Conservation (phyloP, 2,888 invertebrate species). For the Tenthredo notha region DNA sequence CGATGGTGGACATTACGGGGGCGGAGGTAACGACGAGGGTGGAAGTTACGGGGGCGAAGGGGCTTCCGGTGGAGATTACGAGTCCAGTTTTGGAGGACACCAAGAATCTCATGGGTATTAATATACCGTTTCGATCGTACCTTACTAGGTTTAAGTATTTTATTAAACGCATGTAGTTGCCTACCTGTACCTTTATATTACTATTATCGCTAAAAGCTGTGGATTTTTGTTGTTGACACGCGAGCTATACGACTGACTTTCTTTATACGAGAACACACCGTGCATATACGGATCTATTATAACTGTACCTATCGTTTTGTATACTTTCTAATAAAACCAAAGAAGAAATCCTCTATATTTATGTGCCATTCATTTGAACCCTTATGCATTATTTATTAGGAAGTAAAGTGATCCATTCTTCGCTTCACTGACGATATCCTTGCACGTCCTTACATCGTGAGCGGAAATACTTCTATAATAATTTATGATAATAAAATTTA, state of each 20-base stretch:
- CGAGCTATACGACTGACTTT: constrained; percentile 10
- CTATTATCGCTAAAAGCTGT: neutral
- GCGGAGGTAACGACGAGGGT: constrained; percentile 51
- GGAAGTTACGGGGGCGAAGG: constrained; percentile 58
- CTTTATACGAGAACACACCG: neutral
- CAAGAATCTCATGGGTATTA: constrained; percentile 52
- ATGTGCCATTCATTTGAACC: neutral
- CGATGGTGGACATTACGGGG: constrained; percentile 51
- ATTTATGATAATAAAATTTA: constrained; percentile 48
- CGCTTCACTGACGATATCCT: neutral
- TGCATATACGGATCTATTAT: constrained; percentile 18
- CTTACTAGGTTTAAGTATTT: constrained; percentile 27
- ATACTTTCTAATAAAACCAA: constrained; percentile 74
- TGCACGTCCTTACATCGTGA: neutral
- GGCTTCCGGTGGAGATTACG: constrained; percentile 57
- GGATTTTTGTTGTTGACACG: constrained; percentile 10
- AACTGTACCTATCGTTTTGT: constrained; percentile 19
- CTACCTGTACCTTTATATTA: constrained; percentile 13
- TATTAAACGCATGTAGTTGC: neutral
- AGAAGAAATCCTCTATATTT: constrained; percentile 63
- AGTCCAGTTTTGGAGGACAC: constrained; percentile 62
- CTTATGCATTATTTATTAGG: neutral
- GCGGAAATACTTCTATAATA: neutral
- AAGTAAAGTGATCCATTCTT: neutral
- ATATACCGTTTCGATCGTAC: neutral